Conservation (phyloP, 2,888 invertebrate species). For the Yponomeuta cagnagella region DNA sequence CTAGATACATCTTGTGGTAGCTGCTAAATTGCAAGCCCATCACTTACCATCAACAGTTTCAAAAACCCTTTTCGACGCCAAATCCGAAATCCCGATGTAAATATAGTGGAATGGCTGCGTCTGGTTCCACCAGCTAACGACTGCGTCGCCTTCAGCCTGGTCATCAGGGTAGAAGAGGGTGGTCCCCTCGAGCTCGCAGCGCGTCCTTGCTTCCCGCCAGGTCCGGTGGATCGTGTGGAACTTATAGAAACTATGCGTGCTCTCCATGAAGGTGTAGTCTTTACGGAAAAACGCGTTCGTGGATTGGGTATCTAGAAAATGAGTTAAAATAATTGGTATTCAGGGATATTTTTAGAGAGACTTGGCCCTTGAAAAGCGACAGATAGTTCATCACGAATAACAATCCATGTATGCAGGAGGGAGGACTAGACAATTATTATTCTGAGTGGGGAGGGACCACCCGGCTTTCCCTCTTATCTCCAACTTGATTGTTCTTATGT, state of each 20-base stretch:
- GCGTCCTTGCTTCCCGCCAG: constrained; percentile 44
- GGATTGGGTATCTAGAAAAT: constrained; percentile 42
- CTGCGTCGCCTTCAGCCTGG: constrained; percentile 34
- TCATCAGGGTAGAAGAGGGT: constrained; percentile 47
- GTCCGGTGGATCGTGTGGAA: constrained; percentile 41
- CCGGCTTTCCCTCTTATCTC: too few species aligned
- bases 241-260: constrained; percentile 48
- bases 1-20: too few species aligned
- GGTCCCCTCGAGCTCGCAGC: constrained; percentile 48
- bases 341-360: too few species aligned
- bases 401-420: too few species aligned
- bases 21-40: not conserved
- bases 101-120: constrained; percentile 32
- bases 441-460: too few species aligned
- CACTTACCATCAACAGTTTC: constrained; percentile 37
- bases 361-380: too few species aligned
- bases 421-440: too few species aligned
- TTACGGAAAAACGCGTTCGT: constrained; percentile 44
- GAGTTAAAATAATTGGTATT: too few species aligned
- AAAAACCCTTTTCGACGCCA: constrained; percentile 40
- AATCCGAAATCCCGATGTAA: constrained; percentile 42
- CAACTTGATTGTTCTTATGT: too few species aligned
- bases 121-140: constrained; percentile 33
- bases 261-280: constrained; percentile 46
- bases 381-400: too few species aligned